These are phyloP conservation scores for Molothrus aeneus DNA, from an alignment of 2,797 vertebrate genomes.

Conservation along the genomic window DNA sequence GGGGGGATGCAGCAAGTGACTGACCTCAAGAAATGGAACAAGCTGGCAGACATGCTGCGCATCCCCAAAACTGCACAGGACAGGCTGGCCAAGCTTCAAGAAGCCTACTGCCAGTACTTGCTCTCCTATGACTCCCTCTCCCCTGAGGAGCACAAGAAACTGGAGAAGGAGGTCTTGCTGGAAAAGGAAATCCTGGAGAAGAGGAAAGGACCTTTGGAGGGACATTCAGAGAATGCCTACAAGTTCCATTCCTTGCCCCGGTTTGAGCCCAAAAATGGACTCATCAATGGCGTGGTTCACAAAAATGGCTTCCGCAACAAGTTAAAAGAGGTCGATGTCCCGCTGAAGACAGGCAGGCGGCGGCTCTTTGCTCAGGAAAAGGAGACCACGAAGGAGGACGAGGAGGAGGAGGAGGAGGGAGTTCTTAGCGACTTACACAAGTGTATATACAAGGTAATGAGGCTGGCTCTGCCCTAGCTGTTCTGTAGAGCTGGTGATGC, in stretches of 20 bases:
- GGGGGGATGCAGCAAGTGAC: constrained; percentile 99
- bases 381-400: constrained; percentile 85
- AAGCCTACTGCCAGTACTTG: constrained; percentile 99
- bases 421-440: constrained; percentile 96
- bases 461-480: neutral
- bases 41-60: constrained; percentile 94
- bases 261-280: constrained; percentile 97
- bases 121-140: constrained; percentile 95
- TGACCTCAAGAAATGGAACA: constrained; percentile 99
- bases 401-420: constrained; percentile 79
- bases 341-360: constrained; percentile 91
- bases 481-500: neutral
- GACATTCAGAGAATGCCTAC: constrained; percentile 86
- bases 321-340: constrained; percentile 90
- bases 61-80: constrained; percentile 98
- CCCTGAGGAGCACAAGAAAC: constrained; percentile 87
- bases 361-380: constrained; percentile 99
- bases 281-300: constrained; percentile 81
- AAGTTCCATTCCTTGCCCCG: constrained; percentile 89
- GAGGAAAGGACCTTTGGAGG: constrained; percentile 92
- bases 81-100: constrained; percentile 97
- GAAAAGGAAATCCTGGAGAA: constrained; percentile 94
- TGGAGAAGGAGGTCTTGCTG: constrained; percentile 91
- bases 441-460: constrained; percentile 94
- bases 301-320: constrained; percentile 89